A percentile compares a stretch with the other conserved stretches of the same genome.
These are phyloP conservation scores for Notiomystis cincta DNA, from an alignment of 2,113 vertebrate genomes.

Conservation along the genomic window DNA sequence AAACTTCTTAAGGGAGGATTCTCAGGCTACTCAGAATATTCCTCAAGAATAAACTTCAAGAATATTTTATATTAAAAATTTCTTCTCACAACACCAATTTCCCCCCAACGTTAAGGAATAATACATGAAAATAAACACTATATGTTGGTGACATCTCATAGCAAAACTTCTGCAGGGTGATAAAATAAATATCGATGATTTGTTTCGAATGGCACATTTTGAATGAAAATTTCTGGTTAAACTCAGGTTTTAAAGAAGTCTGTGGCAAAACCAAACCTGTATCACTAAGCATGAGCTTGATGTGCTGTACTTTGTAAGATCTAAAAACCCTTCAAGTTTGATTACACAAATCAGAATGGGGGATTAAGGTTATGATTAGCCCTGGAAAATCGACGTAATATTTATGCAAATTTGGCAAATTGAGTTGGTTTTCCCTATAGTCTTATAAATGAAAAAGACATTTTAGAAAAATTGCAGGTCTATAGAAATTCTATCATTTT, in stretches of 20 bases:
- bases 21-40: not conserved
- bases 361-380: slow-evolving; percentile 37
- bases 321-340: slow-evolving; percentile 44
- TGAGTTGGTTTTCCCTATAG: slow-evolving; percentile 58
- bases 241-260: not conserved
- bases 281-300: not conserved
- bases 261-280: not conserved
- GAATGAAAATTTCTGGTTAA: not conserved
- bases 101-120: accelerated
- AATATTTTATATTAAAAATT: not conserved
- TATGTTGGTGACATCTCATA: not conserved
- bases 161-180: not conserved
- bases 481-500: slow-evolving; percentile 58
- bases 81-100: not conserved
- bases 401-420: slow-evolving; percentile 66
- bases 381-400: slow-evolving; percentile 50
- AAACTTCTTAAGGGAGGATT: not conserved
- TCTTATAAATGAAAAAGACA: slow-evolving; percentile 52
- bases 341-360: slow-evolving; percentile 49
- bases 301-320: not conserved
- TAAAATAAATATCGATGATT: not conserved
- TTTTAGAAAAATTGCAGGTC: slow-evolving; percentile 47
- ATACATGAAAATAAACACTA: not conserved
- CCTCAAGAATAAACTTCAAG: too few relatives aligned
- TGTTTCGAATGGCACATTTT: not conserved